Evolutionary conservation across 2,888 invertebrate species (phyloP).

Genomic region (Tenthredo notha): DNA sequence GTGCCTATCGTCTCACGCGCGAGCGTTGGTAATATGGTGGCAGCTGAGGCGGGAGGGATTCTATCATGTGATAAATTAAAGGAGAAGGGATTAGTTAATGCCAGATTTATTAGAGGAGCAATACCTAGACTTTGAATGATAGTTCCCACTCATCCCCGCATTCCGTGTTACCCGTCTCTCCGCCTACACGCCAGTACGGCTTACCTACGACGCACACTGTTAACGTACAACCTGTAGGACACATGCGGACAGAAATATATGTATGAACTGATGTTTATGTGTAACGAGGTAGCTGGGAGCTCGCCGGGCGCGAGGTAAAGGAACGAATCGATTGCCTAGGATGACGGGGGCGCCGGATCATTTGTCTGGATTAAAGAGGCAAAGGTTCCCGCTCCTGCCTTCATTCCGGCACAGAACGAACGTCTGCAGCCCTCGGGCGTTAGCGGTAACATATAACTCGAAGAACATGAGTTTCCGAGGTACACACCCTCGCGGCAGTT

Average conservation of each 20-base stretch:
- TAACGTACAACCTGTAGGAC: not conserved
- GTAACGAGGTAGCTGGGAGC: slow-evolving; percentile 32
- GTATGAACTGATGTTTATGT: slow-evolving; percentile 1
- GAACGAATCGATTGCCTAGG: slow-evolving; percentile 53
- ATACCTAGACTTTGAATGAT: slow-evolving; percentile 48
- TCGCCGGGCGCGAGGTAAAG: slow-evolving; percentile 10
- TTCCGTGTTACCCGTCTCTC: not conserved
- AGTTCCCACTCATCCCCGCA: slow-evolving; percentile 28
- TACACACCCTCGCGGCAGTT: slow-evolving; percentile 13
- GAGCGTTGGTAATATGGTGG: not conserved
- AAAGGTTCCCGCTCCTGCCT: slow-evolving; percentile 9
- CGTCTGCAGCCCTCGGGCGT: slow-evolving; percentile 14
- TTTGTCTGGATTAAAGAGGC: slow-evolving; percentile 70
- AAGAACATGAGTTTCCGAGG: slow-evolving; percentile 25
- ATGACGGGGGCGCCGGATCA: slow-evolving; percentile 63
- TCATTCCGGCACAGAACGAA: not conserved
- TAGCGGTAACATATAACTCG: not conserved
- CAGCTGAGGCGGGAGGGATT: not conserved
- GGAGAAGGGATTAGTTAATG: slow-evolving; percentile 56
- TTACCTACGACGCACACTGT: slow-evolving; percentile 3
- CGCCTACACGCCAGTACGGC: slow-evolving; percentile 16
- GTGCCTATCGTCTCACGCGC: not conserved
- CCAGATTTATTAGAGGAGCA: slow-evolving; percentile 59
- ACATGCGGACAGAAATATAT: slow-evolving; percentile 18
- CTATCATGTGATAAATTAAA: slow-evolving; percentile 58